Conservation (phyloP, 2,113 vertebrate species). For the Rhynchopsitta pachyrhyncha region DNA sequence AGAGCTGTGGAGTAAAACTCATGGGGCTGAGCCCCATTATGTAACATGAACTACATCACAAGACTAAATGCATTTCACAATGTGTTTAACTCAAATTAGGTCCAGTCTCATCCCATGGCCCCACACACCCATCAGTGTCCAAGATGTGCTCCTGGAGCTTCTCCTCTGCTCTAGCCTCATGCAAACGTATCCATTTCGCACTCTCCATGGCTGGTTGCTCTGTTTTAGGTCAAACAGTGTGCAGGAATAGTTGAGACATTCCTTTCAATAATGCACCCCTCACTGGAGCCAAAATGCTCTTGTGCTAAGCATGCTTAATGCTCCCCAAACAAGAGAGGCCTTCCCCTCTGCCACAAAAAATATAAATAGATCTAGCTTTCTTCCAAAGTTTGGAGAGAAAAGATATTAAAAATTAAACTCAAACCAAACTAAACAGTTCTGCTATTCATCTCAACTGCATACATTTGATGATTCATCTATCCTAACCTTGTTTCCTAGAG, state of each 20-base stretch:
- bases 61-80: background rate
- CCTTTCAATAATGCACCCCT: background rate
- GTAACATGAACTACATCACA: background rate
- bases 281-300: background rate
- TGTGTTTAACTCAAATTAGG: background rate
- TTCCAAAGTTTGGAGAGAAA: background rate
- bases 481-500: background rate
- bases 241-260: background rate
- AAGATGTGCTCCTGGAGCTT: background rate
- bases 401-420: background rate
- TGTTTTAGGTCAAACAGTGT: background rate
- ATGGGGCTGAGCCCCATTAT: background rate
- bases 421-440: background rate
- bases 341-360: background rate
- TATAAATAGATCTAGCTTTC: background rate
- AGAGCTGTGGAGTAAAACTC: background rate
- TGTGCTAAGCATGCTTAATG: fast-evolving
- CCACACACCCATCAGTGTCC: background rate
- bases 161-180: background rate
- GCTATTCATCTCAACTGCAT: background rate
- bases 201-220: background rate
- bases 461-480: background rate
- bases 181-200: background rate
- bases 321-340: background rate
- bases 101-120: background rate